Evolutionary conservation across 2,113 vertebrate species (phyloP).

Genomic region (Micronycteris hirsuta): DNA sequence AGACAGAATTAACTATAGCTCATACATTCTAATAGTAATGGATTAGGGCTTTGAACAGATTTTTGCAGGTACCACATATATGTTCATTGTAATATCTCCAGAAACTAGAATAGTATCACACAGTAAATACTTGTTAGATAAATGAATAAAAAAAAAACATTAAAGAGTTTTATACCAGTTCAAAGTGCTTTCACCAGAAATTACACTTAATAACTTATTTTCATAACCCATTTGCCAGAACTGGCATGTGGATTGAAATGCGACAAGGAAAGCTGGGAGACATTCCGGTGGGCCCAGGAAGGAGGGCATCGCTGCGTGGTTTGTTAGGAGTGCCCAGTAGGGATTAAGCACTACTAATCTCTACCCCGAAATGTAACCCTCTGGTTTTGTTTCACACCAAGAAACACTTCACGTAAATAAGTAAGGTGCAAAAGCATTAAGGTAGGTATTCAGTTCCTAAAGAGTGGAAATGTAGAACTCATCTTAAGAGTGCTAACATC

Average conservation of each 20-base stretch:
- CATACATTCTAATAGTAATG: not conserved
- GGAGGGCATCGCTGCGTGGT: not conserved
- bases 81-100: not conserved
- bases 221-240: not conserved
- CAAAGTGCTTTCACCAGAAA: not conserved
- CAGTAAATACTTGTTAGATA: not conserved
- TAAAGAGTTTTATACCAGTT: not conserved
- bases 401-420: not conserved
- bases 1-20: not conserved
- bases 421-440: not conserved
- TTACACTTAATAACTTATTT: not conserved
- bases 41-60: not conserved
- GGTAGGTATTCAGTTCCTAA: not conserved
- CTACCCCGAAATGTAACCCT: not conserved
- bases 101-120: not conserved
- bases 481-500: not conserved
- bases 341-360: not conserved
- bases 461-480: not conserved
- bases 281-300: not conserved
- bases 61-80: not conserved
- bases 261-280: not conserved
- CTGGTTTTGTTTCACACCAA: not conserved
- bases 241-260: not conserved
- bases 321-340: no score
- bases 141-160: not conserved